Conservation (phyloP, 1,140 invertebrate genomes). For the Habropoda laboriosa region DNA sequence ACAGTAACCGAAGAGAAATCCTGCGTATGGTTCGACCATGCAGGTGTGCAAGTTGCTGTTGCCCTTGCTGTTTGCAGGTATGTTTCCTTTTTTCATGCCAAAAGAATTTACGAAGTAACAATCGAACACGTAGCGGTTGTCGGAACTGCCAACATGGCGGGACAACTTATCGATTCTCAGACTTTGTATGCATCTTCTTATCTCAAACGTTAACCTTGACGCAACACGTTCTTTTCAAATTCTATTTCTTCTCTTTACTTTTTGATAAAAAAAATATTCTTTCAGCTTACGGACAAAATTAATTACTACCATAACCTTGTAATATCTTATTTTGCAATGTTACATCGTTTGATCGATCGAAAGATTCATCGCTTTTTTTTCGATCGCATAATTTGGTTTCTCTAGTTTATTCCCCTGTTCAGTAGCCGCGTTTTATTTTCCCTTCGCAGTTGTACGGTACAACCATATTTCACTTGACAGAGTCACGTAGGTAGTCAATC, state of each 20-base stretch:
- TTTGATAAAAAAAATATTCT: not conserved
- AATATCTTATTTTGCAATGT: not conserved
- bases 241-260: not conserved
- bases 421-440: not conserved
- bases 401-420: not conserved
- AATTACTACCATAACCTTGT: not conserved
- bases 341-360: not conserved
- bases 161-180: not conserved
- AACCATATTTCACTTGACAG: not conserved
- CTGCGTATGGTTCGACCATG: conserved; percentile 81
- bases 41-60: conserved; percentile 83
- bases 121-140: not conserved
- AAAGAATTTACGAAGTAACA: not conserved
- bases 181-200: too few species aligned
- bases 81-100: not conserved
- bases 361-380: not conserved
- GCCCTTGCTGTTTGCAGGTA: conserved; percentile 85
- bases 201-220: not conserved
- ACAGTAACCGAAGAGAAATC: conserved; percentile 89
- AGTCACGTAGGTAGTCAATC: conserved; percentile 3
- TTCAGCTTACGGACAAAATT: not conserved
- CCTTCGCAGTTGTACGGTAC: not conserved
- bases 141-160: too few species aligned
- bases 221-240: too few species aligned
- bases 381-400: not conserved